Evolutionary conservation across 2,797 vertebrate genomes (phyloP), one percentile per base, ranked within the genome.

Genomic region (Chelidonichthys spinosus): DNA sequence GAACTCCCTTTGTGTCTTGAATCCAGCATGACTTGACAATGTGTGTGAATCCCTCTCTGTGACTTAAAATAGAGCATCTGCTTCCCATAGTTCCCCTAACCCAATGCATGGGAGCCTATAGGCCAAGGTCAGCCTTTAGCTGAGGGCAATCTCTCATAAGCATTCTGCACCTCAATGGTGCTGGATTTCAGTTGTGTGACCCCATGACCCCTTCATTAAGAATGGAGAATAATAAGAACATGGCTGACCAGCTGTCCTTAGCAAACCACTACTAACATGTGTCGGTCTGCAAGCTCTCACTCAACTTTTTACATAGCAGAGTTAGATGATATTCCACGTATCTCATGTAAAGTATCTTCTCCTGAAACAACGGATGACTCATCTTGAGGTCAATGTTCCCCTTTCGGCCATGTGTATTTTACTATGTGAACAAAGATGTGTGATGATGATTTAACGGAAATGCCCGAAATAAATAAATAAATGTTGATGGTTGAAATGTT

Each of bases 1-100:
- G 25, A 25, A 25, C 25, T 25, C 25, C 55, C 47, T 82, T 84
- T 78, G 66, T 72, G 56, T 75, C 53, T 63, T 11, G 67, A 63
- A 56, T 72, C 54, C 73, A 67, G 9, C 64, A 49, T 66, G 79
- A 82, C 64, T 69, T 55, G 60, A 79, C 73, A 56, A 52, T 37
- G 76, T 74, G 76, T 83, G 88, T 83, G 83, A 86, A 91, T 87
- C 89, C 82, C 74, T 76, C 59, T 59, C 46, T 4, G 33, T 0
- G n/a, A 54, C 78, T 86, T 81, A 85, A 91, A 89, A 91, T 84
- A 90, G 78, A 82, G 83, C 82, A 90, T 91, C 83, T 89, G 90
- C 70, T 92, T 91, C 89, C 77, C 87, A 89, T 88, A 85, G 81
- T 63, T 80, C 47, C 69, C 62, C 49, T 36, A 15, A 74, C 82